Evolutionary conservation across 1,140 invertebrate genomes (phyloP), one percentile per base, ranked within the genome.

Genomic region (Orius laevigatus): DNA sequence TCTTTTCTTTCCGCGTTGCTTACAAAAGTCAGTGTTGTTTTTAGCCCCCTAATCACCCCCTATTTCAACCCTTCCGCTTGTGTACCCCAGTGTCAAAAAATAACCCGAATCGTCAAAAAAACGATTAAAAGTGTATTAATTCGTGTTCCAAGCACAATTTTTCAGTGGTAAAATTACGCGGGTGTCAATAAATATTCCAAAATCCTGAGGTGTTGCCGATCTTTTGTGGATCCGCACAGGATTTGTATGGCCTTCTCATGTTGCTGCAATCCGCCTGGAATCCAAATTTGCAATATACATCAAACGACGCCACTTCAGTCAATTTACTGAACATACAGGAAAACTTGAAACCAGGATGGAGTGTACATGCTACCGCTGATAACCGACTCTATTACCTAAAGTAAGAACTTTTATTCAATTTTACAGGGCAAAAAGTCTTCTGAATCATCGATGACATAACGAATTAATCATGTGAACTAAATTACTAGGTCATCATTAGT

Each of bases 331-430:
- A 38, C 36, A 53, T 57, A 32, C 58, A 59, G 43, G 52, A 59
- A 18, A 51, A 52, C 31, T 46, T 57, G 19, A 59, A 58, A 39
- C 63, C 66, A 11, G 78, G 78, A 56, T 83, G 79, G 76, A 81
- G 74, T 4, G 75, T 76, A 5, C 78, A 81, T 60, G 67, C 71
- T n/a, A 75, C 73, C 55, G 74, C 75, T 54, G 78, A 81, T 57
- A 78, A 78, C 43, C 64, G 80, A 50, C 70, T 82, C 42, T 83
- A 79, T 64, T 83, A 83, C 70, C 81, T 78, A 79, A 82, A 83
- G 80, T 83, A 64, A 76, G 79, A 76, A 39, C 42, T 49, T 36
- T 16, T 19, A 2, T 15, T 5, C 18, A 10, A 5, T 44, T 44
- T 44, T 44, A 5, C 16, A 18, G 8, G 10, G 5, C 10, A 10